Evolutionary conservation across 2,113 vertebrate genomes (phyloP).

Genomic region (Proterorhinus semilunaris): DNA sequence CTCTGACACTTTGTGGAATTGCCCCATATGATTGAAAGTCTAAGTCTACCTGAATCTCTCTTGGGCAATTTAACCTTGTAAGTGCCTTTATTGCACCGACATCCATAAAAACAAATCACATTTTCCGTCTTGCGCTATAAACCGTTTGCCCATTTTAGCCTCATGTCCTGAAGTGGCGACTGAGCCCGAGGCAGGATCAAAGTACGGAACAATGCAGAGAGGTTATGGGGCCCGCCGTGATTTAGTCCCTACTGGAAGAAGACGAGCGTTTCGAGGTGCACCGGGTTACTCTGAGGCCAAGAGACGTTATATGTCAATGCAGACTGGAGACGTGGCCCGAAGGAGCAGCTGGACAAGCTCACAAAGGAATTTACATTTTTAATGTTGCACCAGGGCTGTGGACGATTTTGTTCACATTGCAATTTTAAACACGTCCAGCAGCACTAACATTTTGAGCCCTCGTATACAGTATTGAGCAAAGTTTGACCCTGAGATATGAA

Average conservation of each 20-base stretch:
- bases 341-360: constrained; percentile 57
- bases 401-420: too few species aligned
- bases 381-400: constrained; percentile 15
- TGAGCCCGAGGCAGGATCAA: constrained; percentile 54
- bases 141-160: constrained; percentile 31
- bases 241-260: constrained; percentile 57
- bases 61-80: constrained; percentile 15
- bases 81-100: constrained; percentile 30
- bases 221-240: constrained; percentile 37
- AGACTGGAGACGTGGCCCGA: constrained; percentile 39
- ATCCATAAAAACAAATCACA: constrained; percentile 42
- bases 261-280: constrained; percentile 48
- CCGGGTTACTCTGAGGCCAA: constrained; percentile 53
- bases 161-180: constrained; percentile 43
- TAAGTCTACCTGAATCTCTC: constrained; percentile 22
- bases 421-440: too few species aligned
- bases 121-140: constrained; percentile 34
- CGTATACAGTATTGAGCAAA: too few species aligned
- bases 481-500: too few species aligned
- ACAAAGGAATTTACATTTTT: constrained; percentile 24
- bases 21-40: background rate
- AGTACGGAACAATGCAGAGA: constrained; percentile 44
- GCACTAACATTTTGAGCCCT: too few species aligned
- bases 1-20: background rate
- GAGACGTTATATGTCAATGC: constrained; percentile 45